Evolutionary conservation across 1,140 invertebrate species (phyloP).

Genomic region (Saccostrea echinata): DNA sequence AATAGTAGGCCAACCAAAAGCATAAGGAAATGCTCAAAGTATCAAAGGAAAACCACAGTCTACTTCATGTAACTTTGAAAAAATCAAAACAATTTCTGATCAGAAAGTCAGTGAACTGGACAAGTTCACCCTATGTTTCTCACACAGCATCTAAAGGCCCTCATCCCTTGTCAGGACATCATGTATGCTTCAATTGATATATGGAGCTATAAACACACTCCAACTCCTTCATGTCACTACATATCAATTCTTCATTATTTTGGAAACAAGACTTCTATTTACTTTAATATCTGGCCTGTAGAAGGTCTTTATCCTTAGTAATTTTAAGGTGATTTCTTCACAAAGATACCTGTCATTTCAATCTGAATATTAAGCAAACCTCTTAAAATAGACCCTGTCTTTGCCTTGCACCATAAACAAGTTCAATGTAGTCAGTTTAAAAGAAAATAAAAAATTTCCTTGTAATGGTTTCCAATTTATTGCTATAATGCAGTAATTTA

Average conservation of each 20-base stretch:
- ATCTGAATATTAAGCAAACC: background rate
- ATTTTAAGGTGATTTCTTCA: background rate
- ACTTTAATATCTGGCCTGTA: background rate
- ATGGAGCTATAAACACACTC: background rate
- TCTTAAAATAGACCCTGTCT: background rate
- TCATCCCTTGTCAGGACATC: background rate
- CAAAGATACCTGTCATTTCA: background rate
- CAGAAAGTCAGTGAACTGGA: background rate
- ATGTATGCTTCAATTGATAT: background rate
- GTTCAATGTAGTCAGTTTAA: background rate
- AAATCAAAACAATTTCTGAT: background rate
- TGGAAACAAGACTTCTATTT: background rate
- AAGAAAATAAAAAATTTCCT: background rate
- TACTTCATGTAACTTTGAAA: background rate
- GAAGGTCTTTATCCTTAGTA: background rate
- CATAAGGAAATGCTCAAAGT: background rate
- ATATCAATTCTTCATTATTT: background rate
- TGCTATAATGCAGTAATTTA: background rate
- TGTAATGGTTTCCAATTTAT: background rate
- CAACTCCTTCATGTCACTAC: slow-evolving; percentile 1
- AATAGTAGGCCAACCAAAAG: background rate
- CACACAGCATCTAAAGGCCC: background rate
- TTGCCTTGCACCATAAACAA: background rate
- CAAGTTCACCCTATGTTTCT: background rate
- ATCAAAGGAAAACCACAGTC: background rate